Base-by-base conservation (phyloP, 2,113 vertebrate species). In the Glareola pratincola region DNA sequence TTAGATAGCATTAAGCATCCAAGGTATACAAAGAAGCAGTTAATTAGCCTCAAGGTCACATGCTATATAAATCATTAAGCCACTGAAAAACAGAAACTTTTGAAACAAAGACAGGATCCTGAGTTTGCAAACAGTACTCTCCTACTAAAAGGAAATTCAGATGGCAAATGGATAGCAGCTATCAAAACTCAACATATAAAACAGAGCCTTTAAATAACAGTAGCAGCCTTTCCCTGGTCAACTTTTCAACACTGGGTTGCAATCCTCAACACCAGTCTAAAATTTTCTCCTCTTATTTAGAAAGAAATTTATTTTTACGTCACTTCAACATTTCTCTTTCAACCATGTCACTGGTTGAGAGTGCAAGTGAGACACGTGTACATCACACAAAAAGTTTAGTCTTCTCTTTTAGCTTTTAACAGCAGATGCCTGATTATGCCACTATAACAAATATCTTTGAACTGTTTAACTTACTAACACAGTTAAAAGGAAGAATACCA, bases 381-480 rank as follows among this genome's bases (percentile, higher is more conserved):
- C 59, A 90, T 94, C 92, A 96, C 69, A 82, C 37, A 94, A 86
- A 89, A 96, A 95, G 71, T 92, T 97, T 85, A 80, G 60, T 85
- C 87, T 89, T 88, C 90, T 95, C 95, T 97, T 97, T 81, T 39
- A 97, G 94, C 86, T 96, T 97, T 95, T 95, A 96, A 94, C 88
- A 96, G 84, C 76, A 97, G 94, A 96, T 96, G 95, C 80, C 85
- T 92, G 91, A 94, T 95, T 95, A 94, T 41, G 87, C 93, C 96
- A 95, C 72, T 96, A 83, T 88, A 96, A 97, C 92, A 97, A 98
- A 96, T 97, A 96, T 50, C 95, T 96, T 95, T 96, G 95, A 98
- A 95, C 94, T 97, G 95, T 97, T 98, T 98, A 96, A 98, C 96
- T 98, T 98, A 97, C 29, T 50, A 96, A 96, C 93, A 95, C 92